Evolutionary conservation across 2,797 vertebrate species (phyloP), one percentile per base, ranked within the genome.

Genomic region (Eutrigla gurnardus): DNA sequence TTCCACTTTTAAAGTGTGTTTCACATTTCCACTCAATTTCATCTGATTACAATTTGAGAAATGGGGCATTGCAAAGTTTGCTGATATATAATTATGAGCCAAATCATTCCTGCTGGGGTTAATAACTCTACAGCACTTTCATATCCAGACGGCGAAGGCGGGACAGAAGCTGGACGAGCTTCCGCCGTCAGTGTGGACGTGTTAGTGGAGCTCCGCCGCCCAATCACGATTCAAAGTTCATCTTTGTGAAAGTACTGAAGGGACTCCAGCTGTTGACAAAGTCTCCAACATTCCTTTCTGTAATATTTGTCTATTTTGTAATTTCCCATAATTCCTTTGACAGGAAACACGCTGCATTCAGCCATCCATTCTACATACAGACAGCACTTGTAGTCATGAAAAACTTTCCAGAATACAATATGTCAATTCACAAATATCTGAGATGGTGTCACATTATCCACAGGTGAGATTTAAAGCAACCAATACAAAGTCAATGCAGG

Each of bases 381-480:
- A 18, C n/a, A 7, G 15, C 15, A 42, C 53, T 62, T 37, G 0
- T 3, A 42, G 60, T 54, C 0, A 13, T 54, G 57, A 69, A 52
- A 69, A 69, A 35, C 45, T 59, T 43, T 40, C 36, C n/a, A 39
- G 39, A 52, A 65, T 62, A 36, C 54, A 54, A 66, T n/a, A 58
- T 43, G 37, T 60, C 60, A 50, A n/a, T n/a, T n/a, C n/a, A n/a
- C n/a, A n/a, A n/a, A 1, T 33, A 12, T 11, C 18, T 17, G n/a
- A 71, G 17, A 17, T 9, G 60, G 39, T 42, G 18, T 14, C 8
- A 53, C 45, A 4, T 4, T 13, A 15, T 62, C 32, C 6, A 42
- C n/a, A 63, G 13, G 9, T 11, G 25, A n/a, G 40, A 36, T 63
- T 12, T n/a, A 47, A 53, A 32, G 50, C 50, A 32, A 12, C 50